Conservation (phyloP, 2,888 invertebrate species). For the Noctua pronuba region DNA sequence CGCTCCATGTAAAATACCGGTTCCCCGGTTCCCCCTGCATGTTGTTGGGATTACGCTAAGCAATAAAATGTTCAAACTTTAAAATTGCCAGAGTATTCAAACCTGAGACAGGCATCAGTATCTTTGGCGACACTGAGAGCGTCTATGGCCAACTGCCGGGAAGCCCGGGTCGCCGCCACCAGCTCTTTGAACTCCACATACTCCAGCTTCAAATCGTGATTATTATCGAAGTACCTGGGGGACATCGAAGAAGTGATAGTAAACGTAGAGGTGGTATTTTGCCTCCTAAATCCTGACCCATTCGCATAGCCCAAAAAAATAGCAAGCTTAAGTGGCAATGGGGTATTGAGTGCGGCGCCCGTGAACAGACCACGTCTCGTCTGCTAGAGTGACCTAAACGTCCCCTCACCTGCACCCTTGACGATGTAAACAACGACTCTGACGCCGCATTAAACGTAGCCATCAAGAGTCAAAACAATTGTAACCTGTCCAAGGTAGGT, state of each 20-base stretch:
- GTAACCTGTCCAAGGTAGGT: no score
- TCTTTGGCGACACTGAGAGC: conserved; percentile 89
- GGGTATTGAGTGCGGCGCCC: not conserved
- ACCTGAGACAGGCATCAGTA: conserved; percentile 84
- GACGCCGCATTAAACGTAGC: not conserved
- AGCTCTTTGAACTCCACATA: conserved; percentile 91
- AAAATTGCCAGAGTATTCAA: not conserved
- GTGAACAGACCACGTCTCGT: not conserved
- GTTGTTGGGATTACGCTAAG: not conserved
- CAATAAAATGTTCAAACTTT: not conserved
- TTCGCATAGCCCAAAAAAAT: not conserved
- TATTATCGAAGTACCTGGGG: conserved; percentile 90
- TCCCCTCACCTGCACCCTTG: not conserved
- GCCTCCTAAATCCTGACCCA: not conserved
- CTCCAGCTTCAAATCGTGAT: conserved; percentile 88
- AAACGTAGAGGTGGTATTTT: not conserved
- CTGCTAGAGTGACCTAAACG: not conserved
- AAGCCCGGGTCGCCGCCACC: conserved; percentile 89
- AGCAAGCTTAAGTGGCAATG: not conserved
- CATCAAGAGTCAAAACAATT: not conserved
- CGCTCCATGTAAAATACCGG: not conserved
- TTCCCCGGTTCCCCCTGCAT: no score
- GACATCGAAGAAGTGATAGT: conserved; percentile 1
- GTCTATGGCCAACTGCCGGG: conserved; percentile 89
- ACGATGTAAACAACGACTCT: not conserved